These are phyloP conservation scores for Clarias gariepinus DNA, from an alignment of 2,113 vertebrate genomes.

Conservation along the genomic window DNA sequence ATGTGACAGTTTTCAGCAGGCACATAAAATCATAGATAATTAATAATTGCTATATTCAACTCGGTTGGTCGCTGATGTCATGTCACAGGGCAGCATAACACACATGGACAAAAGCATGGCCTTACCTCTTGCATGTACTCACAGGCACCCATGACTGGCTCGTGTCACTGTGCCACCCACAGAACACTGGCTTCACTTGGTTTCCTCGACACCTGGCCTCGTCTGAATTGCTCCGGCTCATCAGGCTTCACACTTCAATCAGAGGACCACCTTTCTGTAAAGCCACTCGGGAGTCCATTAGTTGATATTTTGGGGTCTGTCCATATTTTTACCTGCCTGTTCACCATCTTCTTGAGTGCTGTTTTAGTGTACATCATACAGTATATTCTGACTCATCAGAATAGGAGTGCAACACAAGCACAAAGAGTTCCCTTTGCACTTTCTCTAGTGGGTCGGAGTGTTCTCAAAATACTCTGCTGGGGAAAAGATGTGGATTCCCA, in stretches of 20 bases:
- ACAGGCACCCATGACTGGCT: background rate
- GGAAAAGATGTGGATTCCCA: constrained; percentile 6
- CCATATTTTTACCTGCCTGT: constrained; percentile 29
- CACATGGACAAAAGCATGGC: background rate
- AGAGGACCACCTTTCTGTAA: constrained; percentile 3
- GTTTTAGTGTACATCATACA: constrained; percentile 6
- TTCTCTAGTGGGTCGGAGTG: background rate
- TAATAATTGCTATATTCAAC: background rate
- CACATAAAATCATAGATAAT: background rate
- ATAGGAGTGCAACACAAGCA: background rate
- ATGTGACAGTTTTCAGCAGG: background rate
- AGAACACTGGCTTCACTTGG: background rate
- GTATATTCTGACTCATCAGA: constrained; percentile 47
- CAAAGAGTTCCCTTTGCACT: constrained; percentile 8
- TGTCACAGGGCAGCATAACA: background rate
- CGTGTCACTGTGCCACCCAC: background rate
- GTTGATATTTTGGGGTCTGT: constrained; percentile 21
- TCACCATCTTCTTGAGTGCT: constrained; percentile 13
- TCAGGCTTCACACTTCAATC: background rate
- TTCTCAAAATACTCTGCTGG: background rate
- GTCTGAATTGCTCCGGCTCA: background rate
- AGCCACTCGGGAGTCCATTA: background rate
- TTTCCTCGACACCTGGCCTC: background rate
- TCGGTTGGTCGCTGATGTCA: background rate
- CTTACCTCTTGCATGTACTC: background rate